These are phyloP conservation scores for Drosophila peninsularis DNA, from an alignment of 2,888 invertebrate genomes.

Conservation along the genomic window DNA sequence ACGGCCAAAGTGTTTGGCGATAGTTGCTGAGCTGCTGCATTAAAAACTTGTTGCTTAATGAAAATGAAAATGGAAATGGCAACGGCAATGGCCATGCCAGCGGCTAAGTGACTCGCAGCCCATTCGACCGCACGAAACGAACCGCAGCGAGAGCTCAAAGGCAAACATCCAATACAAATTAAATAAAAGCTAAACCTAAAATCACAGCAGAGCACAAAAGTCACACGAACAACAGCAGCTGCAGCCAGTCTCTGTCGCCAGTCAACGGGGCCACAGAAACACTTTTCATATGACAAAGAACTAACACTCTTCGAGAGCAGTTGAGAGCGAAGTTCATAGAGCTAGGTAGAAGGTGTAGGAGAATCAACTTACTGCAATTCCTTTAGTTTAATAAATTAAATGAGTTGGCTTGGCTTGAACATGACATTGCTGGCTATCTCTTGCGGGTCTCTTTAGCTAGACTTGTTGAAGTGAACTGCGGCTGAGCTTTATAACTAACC, in stretches of 20 bases:
- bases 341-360: no score
- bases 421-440: no score
- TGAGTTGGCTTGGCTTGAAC: no score
- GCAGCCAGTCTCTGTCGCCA: no score
- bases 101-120: not conserved
- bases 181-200: constrained; percentile 56
- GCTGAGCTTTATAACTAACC: no score
- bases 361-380: no score
- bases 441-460: no score
- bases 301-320: not conserved
- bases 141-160: constrained; percentile 60
- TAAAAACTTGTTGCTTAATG: constrained; percentile 70
- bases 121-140: constrained; percentile 26
- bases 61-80: constrained; percentile 47
- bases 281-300: not conserved
- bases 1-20: constrained; percentile 60
- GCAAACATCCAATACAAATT: constrained; percentile 64
- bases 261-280: not conserved
- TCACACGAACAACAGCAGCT: constrained; percentile 12
- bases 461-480: no score
- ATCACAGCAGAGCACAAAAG: constrained; percentile 31
- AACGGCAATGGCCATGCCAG: not conserved
- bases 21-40: constrained; percentile 60
- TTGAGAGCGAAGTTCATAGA: not conserved
- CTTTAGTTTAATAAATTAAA: no score